A percentile compares a stretch with the other conserved stretches of the same genome.
These are phyloP conservation scores for Tylochromis polylepis DNA, from an alignment of 2,113 vertebrate genomes.

Conservation along the genomic window DNA sequence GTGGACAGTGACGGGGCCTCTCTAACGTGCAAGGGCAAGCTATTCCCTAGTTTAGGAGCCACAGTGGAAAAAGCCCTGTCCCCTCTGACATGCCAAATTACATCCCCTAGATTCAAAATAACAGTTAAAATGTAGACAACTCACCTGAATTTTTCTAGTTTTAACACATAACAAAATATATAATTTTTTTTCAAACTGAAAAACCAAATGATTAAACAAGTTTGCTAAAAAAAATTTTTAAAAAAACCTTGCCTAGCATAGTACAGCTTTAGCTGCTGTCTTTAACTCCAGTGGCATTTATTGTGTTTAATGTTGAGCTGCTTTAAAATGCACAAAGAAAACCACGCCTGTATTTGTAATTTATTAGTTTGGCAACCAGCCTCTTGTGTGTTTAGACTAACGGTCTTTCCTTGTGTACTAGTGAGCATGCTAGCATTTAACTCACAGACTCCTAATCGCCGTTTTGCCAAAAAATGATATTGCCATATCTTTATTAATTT, in stretches of 20 bases:
- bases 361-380: not conserved
- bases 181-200: not conserved
- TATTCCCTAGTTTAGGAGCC: no score
- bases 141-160: not conserved
- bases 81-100: not conserved
- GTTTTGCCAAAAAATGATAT: not conserved
- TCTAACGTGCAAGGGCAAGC: no score
- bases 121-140: not conserved
- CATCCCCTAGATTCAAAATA: not conserved
- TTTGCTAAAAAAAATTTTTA: not conserved
- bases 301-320: not conserved
- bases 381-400: not conserved
- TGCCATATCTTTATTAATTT: constrained; percentile 23
- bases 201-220: not conserved
- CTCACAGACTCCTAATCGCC: not conserved
- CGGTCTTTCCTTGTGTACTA: not conserved
- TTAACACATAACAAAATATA: fast-evolving
- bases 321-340: not conserved
- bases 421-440: not conserved
- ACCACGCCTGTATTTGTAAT: not conserved
- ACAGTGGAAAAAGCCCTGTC: no score
- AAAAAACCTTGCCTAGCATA: not conserved
- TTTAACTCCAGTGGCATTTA: not conserved
- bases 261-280: not conserved
- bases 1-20: no score